Evolutionary conservation across 2,113 vertebrate genomes (phyloP), one percentile per base, ranked within the genome.

Genomic region (Plotosus lineatus): DNA sequence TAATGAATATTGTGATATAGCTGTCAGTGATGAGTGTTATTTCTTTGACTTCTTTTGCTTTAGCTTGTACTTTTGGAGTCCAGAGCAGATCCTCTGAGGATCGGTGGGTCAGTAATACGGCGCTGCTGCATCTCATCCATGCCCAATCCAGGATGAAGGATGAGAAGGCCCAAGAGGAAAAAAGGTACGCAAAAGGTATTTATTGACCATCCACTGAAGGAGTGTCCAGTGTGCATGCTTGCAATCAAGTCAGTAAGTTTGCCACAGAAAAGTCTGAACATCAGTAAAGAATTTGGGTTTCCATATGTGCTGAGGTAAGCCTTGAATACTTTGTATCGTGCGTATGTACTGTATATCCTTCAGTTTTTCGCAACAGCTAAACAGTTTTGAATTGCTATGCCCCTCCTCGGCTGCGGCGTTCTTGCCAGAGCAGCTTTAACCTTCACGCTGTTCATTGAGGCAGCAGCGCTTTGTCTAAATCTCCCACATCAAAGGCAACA

Each of bases 401-500:
- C 77, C 21, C 12, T 58, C 65, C 85, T 48, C 73, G 75, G 69
- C 80, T 77, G 83, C 78, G 78, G 66, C 69, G 61, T 76, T 63
- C 78, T 88, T 86, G 80, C 86, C 80, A 82, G 78, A 83, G 85
- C 81, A 78, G 40, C 12, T 82, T 79, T 88, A 88, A 91, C 91
- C 89, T 92, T 92, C 90, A 91, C 82, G 79, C 85, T 71, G 63
- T 80, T 87, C 44, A 75, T 87, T 81, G 78, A 84, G 80, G n/a
- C 78, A 83, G 85, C 76, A 81, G 63, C 31, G 82, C 86, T 89
- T 91, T 92, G 89, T 91, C 89, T 88, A 87, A 89, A 90, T 89
- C 85, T 84, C 76, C 56, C 40, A 92, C 85, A 92, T 92, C 90
- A 92, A 90, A 92, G 91, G 58, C 76, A 78, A 86, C 80, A 88